These are phyloP conservation scores for Alsophila aescularia DNA, from an alignment of 2,888 invertebrate species.

Conservation along the genomic window DNA sequence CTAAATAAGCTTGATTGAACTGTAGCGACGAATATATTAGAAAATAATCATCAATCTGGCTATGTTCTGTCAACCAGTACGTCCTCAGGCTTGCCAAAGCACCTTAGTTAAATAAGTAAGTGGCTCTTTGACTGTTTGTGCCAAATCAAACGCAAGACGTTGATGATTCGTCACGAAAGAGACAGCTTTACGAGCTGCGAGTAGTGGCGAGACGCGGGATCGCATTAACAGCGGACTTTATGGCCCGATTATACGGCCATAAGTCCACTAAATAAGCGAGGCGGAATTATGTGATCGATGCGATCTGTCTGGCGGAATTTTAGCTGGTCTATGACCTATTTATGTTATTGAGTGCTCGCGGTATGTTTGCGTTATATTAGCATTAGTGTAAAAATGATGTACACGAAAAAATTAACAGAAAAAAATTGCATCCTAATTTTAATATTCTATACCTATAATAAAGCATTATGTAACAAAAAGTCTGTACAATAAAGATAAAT, in stretches of 20 bases:
- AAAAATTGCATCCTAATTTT: too few species aligned
- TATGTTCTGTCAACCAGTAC: not conserved
- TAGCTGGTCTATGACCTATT: conserved; percentile 14
- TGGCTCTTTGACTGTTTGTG: conserved; percentile 24
- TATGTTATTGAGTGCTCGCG: not conserved
- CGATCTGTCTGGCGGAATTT: not conserved
- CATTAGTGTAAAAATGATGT: too few species aligned
- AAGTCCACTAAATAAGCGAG: conserved; percentile 11
- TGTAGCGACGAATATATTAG: not conserved
- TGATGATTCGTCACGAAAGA: conserved; percentile 55
- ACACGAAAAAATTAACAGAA: too few species aligned
- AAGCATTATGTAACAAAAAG: too few species aligned
- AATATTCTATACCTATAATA: too few species aligned
- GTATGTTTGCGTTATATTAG: not conserved
- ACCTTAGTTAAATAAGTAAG: not conserved
- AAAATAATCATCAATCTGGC: not conserved
- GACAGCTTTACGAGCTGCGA: conserved; percentile 50
- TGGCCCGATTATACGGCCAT: conserved; percentile 20
- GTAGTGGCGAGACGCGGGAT: conserved; percentile 24
- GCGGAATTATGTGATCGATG: not conserved
- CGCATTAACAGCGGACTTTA: conserved; percentile 24
- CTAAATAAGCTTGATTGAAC: too few species aligned
- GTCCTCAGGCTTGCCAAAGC: not conserved
- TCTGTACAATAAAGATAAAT: too few species aligned
- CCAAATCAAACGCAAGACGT: conserved; percentile 38